Base-by-base conservation (phyloP, 2,888 invertebrate genomes). In the Cryptophagus acutangulus region DNA sequence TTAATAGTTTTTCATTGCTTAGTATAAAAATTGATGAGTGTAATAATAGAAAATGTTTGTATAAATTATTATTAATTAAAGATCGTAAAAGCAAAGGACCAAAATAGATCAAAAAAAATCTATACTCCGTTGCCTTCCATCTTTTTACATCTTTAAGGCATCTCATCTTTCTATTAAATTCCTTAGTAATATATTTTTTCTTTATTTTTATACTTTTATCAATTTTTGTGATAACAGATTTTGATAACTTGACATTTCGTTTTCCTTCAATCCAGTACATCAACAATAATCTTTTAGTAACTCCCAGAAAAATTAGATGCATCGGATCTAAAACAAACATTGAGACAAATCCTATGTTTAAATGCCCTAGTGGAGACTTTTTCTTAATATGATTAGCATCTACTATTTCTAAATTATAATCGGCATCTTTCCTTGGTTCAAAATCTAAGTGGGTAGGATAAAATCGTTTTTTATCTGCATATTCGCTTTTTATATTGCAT, bases 271-370 rank as follows among this genome's bases (percentile, higher is more conserved):
- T 17, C 33, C 17, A 26, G 38, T 36, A 40, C 14, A 36, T 38
- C 14, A 36, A 20, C 17, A 49, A 24, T 14, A 44, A 28, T 24
- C 46, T 29, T 41, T 40, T 46, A 2, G 36, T 33, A 24, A 46
- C 49, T 13, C 49, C 49, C 16, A 46, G 13, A 31, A 17, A 49
- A 26, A 49, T 28, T 16, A 46, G 10, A 43, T 48, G 48, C 45
- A 48, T 43, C 2, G 43, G 43, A 35, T 48, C 48, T 10, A 46
- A 25, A 3, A 38, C 41, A 29, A 46, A 33, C 36, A 46, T 33
- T 15, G 36, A 26, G n/a, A 46, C 41, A 25, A 46, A 20, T 28
- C 36, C 36, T 10, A 46, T 20, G 18, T 38, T 33, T 12, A 46
- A 16, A 1, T 16, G 16, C 33, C 46, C 28, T 13, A 38, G 29